These are phyloP conservation scores for Olivierus martensii DNA, from an alignment of 1,140 invertebrate species.

Conservation along the genomic window DNA sequence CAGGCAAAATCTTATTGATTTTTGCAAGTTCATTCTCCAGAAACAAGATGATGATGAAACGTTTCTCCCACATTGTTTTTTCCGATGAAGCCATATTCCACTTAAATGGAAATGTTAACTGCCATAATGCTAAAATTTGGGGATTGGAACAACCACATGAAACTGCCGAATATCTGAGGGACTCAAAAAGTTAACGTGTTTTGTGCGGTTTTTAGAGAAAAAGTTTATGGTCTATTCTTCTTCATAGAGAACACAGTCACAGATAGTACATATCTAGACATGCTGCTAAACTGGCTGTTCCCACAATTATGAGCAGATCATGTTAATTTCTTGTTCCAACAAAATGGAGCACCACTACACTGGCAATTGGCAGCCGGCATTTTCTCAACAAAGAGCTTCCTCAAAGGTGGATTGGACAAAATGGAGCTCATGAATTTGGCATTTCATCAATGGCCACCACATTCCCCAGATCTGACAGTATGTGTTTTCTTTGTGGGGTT, in stretches of 20 bases:
- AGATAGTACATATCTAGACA: no score
- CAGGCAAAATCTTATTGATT: no score
- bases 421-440: no score
- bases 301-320: not conserved
- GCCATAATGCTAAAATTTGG: not conserved
- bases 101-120: not conserved
- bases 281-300: not conserved
- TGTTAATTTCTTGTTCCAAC: conserved; percentile 5
- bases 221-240: conserved; percentile 2
- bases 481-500: no score
- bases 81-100: not conserved
- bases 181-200: not conserved
- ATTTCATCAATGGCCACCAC: no score
- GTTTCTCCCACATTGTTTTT: not conserved
- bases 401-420: no score
- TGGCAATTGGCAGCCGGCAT: no score
- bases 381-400: no score
- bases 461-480: no score
- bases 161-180: not conserved
- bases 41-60: no score
- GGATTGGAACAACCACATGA: not conserved
- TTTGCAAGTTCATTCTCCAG: no score
- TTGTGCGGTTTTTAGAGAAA: not conserved
- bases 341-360: not conserved
- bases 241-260: not conserved